Evolutionary conservation across 2,113 vertebrate species (phyloP), one percentile per base, ranked within the genome.

Genomic region (Silurus meridionalis): DNA sequence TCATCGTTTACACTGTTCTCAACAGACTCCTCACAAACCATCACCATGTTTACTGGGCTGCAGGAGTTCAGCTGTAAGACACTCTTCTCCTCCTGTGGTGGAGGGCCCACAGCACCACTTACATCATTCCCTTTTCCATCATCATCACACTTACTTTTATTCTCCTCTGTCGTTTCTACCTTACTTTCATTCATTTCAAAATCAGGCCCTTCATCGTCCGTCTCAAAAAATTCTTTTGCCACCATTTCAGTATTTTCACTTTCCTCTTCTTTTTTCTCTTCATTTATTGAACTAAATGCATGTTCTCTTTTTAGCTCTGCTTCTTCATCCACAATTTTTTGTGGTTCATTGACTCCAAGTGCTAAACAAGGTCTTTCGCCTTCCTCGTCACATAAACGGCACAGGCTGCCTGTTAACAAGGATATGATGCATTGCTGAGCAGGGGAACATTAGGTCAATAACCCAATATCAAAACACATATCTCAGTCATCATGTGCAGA

Each of bases 351-450:
- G 46, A 84, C 48, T 75, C 69, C 46, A 10, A 84, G 78, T 83
- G 71, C 50, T 19, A 81, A 75, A 57, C 82, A 86, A 75, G 48
- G 78, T 72, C 17, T 84, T 14, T 87, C 85, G 11, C 82, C 83
- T 57, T 85, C 89, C 9, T 94, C 94, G 21, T 95, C 93, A 93
- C 95, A 95, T 82, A 94, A 89, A 83, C 94, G 92, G 85, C 91
- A 94, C 25, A 92, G 86, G 89, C 90, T 90, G 80, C 92, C 95
- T 95, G 69, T 19, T 85, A 88, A 92, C 14, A 91, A 90, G 48
- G 37, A 87, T 71, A 87, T 14, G 0, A 9, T 28, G 4, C 28
- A 77, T 53, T 82, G 46, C 5, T 83, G 14, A 80, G 13, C 55
- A 37, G 37, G 1, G 37, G 37, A 2, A 37, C 37, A 37, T 37